Percentiles rank a stretch among this genome's conserved stretches.
Evolutionary conservation across 2,113 vertebrate species (phyloP).

Genomic region (Xiphophorus couchianus): DNA sequence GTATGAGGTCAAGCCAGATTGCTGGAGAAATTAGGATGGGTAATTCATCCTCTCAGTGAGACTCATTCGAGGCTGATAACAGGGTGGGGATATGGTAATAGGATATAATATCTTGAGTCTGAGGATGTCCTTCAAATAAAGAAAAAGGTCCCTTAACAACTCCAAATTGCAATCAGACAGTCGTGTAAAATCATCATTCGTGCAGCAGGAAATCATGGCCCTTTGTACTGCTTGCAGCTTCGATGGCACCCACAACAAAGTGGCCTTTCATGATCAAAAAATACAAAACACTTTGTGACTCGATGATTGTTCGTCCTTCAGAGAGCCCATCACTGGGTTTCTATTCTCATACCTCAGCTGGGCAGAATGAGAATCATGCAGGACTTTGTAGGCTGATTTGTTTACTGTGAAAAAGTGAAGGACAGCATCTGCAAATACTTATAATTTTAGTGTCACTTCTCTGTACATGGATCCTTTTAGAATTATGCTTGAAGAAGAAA

Average conservation of each 20-base stretch:
- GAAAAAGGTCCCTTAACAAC: slow-evolving; percentile 21
- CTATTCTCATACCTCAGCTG: slow-evolving; percentile 26
- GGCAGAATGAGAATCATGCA: slow-evolving; percentile 42
- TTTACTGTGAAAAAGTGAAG: slow-evolving; percentile 47
- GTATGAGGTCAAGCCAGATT: background rate
- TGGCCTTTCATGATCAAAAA: slow-evolving; percentile 48
- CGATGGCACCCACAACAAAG: slow-evolving; percentile 39
- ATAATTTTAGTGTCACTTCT: slow-evolving; percentile 21
- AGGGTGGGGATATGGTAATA: slow-evolving; percentile 13
- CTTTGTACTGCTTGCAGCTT: background rate
- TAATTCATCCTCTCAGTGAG: slow-evolving; percentile 18
- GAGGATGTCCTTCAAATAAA: slow-evolving; percentile 32
- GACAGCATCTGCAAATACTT: slow-evolving; percentile 44
- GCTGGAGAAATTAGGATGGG: slow-evolving; percentile 18
- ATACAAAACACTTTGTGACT: slow-evolving; percentile 37
- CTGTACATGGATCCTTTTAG: slow-evolving; percentile 2
- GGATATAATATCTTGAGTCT: slow-evolving; percentile 24
- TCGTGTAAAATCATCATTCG: slow-evolving; percentile 33
- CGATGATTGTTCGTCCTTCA: slow-evolving; percentile 21
- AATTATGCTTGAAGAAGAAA: slow-evolving; percentile 16
- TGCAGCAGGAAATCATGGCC: slow-evolving; percentile 19
- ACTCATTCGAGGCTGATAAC: slow-evolving; percentile 22
- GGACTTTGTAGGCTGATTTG: slow-evolving; percentile 46
- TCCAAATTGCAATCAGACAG: slow-evolving; percentile 48
- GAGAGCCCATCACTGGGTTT: slow-evolving; percentile 14